phyloP scores from a whole-genome alignment of 37 sponge, comb jelly and placozoan genomes.

The Halisarca cf. caerulea region DNA sequence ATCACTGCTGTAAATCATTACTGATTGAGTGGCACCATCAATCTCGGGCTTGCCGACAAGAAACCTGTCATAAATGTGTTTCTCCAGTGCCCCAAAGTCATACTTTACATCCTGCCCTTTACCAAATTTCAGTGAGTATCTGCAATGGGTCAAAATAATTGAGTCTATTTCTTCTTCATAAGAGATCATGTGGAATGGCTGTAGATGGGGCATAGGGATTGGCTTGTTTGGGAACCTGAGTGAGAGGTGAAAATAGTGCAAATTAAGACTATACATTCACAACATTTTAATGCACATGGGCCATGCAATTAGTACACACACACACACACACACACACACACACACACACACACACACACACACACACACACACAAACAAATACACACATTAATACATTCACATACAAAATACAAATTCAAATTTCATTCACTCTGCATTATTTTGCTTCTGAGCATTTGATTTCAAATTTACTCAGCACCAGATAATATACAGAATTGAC shows the following conservation, averaged over 20 bases:
- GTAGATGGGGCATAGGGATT: conserved; percentile 50
- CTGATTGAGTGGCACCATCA: conserved; percentile 47
- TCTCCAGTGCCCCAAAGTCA: conserved; percentile 66
- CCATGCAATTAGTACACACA: too few relatives aligned
- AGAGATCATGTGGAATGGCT: conserved; percentile 55
- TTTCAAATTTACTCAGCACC: not conserved
- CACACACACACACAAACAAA: too few relatives aligned
- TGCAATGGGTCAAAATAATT: conserved; percentile 67
- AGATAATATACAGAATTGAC: too few relatives aligned
- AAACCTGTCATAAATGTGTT: conserved; percentile 65
- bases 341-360: too few relatives aligned
- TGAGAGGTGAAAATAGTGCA: too few relatives aligned
- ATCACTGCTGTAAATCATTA: conserved; percentile 44
- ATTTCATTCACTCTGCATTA: too few relatives aligned
- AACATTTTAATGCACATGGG: too few relatives aligned
- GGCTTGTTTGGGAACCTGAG: conserved; percentile 33
- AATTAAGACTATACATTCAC: too few relatives aligned
- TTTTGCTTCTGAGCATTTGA: not conserved
- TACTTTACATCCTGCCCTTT: conserved; percentile 60
- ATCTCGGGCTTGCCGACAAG: conserved; percentile 66
- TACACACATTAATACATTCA: too few relatives aligned
- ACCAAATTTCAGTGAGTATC: conserved; percentile 64
- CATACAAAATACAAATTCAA: too few relatives aligned
- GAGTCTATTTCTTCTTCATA: conserved; percentile 61
- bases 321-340: too few relatives aligned